Percentiles rank a stretch among this genome's conserved stretches.
Evolutionary conservation across 1,140 invertebrate genomes (phyloP).

Genomic region (Bombus turneri): DNA sequence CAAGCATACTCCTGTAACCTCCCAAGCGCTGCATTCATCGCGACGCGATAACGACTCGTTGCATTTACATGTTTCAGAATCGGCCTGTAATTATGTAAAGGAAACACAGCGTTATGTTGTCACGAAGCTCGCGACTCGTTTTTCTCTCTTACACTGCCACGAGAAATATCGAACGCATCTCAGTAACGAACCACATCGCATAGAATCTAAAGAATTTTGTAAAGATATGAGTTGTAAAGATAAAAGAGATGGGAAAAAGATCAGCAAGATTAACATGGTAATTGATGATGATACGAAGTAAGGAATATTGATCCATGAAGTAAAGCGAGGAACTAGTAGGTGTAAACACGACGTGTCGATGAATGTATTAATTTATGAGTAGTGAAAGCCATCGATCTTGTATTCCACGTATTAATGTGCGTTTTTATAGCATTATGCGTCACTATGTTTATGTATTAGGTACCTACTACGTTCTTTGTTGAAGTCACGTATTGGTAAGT

Average conservation of each 20-base stretch:
- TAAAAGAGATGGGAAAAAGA: not conserved
- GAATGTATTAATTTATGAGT: not conserved
- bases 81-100: constrained; percentile 35
- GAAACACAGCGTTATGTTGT: constrained; percentile 6
- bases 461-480: not conserved
- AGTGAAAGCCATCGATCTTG: not conserved
- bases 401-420: not conserved
- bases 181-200: not conserved
- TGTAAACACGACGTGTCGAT: not conserved
- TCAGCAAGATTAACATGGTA: not conserved
- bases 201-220: not conserved
- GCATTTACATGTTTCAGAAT: constrained; percentile 45
- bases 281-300: not conserved
- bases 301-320: not conserved
- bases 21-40: not conserved
- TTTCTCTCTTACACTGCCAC: not conserved
- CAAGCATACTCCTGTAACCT: constrained; percentile 16
- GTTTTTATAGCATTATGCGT: not conserved
- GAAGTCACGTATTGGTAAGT: not conserved
- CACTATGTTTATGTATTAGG: not conserved
- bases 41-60: constrained; percentile 27
- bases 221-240: too few relatives aligned
- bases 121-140: too few relatives aligned
- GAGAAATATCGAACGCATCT: not conserved
- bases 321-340: not conserved